phyloP scores from a whole-genome alignment of 2,888 invertebrate genomes.

The Tricholauxania praeusta region DNA sequence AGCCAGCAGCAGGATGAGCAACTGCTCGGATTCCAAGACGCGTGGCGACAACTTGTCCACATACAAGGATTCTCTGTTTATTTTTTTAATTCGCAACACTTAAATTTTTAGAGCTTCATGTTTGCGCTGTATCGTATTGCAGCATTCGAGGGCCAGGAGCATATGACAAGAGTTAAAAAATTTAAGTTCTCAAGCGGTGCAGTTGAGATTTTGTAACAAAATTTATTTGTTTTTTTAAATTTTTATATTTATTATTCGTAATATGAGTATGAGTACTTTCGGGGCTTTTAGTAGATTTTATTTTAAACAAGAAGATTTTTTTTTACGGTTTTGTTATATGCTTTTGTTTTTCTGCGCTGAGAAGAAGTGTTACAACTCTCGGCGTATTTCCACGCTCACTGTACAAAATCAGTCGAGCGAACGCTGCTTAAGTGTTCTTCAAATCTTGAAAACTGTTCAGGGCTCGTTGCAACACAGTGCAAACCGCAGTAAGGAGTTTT shows the following conservation, averaged over 20 bases:
- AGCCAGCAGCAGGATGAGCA: conserved; percentile 17
- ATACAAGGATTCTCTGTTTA: conserved; percentile 26
- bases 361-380: conserved; percentile 26
- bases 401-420: conserved; percentile 35
- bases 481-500: conserved; percentile 32
- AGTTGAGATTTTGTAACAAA: conserved; percentile 2
- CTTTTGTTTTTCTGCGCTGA: conserved; percentile 27
- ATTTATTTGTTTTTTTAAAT: conserved; percentile 5
- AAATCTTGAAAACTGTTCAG: conserved; percentile 39
- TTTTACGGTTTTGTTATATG: neutral
- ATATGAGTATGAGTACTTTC: neutral
- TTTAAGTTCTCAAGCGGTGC: neutral
- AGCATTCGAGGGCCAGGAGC: conserved; percentile 12
- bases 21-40: conserved; percentile 35
- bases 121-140: conserved; percentile 50
- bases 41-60: conserved; percentile 31
- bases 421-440: conserved; percentile 37
- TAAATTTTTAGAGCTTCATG: conserved; percentile 37
- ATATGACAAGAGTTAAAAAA: too few relatives aligned
- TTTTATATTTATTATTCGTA: conserved; percentile 9
- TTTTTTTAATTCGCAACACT: conserved; percentile 36
- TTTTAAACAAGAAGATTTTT: neutral
- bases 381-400: conserved; percentile 14
- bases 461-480: conserved; percentile 25
- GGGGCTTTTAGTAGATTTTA: neutral